A percentile compares a stretch with the other conserved stretches of the same genome.
Conservation (phyloP, 1,140 invertebrate genomes). For the Anthonomus grandis region DNA sequence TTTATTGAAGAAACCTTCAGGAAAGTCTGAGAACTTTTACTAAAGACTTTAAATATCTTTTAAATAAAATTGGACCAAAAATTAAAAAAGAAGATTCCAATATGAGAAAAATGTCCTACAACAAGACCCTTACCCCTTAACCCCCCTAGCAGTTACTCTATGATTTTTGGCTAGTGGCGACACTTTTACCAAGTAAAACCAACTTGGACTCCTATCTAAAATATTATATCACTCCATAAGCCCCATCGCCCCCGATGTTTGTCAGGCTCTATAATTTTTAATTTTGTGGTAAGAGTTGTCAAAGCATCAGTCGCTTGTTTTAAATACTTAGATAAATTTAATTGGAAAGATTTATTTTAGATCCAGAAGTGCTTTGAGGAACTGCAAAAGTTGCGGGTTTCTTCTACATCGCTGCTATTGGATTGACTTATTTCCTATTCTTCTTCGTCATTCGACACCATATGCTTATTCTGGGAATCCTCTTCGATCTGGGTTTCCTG, state of each 20-base stretch:
- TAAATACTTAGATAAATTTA: constrained; percentile 7
- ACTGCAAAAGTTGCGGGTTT: too few relatives aligned
- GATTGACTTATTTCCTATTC: background rate
- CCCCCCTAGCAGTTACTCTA: constrained; percentile 37
- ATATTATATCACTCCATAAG: constrained; percentile 36
- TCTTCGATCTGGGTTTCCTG: background rate
- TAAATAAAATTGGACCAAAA: too few relatives aligned
- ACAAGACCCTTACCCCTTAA: constrained; percentile 32
- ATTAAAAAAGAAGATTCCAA: constrained; percentile 22
- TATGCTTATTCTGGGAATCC: background rate
- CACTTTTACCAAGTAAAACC: constrained; percentile 30
- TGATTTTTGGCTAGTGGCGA: constrained; percentile 40
- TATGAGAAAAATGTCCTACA: constrained; percentile 13
- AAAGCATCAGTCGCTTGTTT: constrained; percentile 15
- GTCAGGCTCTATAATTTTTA: constrained; percentile 24
- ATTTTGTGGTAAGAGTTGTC: constrained; percentile 15
- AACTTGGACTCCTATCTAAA: constrained; percentile 31
- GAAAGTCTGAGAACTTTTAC: constrained; percentile 29
- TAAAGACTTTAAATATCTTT: too few relatives aligned
- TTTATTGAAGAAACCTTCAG: too few relatives aligned
- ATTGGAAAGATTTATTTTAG: constrained; percentile 1
- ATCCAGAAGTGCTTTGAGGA: background rate
- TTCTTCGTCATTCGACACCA: background rate
- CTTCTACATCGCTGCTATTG: background rate
- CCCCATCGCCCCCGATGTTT: constrained; percentile 32